Evolutionary conservation across 2,113 vertebrate species (phyloP), one percentile per base, ranked within the genome.

Genomic region (Sphyrna mokarran): DNA sequence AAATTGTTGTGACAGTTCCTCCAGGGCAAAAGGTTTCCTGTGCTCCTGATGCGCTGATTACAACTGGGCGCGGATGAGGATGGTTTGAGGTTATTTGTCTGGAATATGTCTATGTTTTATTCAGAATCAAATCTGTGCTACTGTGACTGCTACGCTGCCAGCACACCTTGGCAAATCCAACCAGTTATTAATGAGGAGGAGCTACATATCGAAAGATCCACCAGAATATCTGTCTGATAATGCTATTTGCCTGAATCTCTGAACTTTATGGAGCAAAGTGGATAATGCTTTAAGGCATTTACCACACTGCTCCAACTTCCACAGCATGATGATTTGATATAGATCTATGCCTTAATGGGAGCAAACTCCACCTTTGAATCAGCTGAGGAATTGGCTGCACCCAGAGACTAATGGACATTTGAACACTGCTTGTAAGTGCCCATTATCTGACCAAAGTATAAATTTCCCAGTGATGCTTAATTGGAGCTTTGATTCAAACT

Each of bases 141-240:
- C 26, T 69, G n/a, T 69, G 63, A 94, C 93, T 95, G 10, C 23
- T 26, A 70, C 48, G 48, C 22, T 70, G 93, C 61, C n/a, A 72
- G 40, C 22, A 58, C 37, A 48, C 9, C 68, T 7, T 95, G 68
- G 72, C 29, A 95, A 72, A 95, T 72, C 10, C 94, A 54, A 68
- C 22, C 70, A 6, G 23, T 48, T 72, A 68, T 94, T 68, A 69
- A 94, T 68, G 68, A 69, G 91, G 91, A 40, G 37, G 22, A 70
- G 40, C 23, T 72, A 22, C 3, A 2, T 29, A 70, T 43, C 14
- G 14, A 33, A 26, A 40, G 48, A 76, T 40, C 16, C 0, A 22
- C 61, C 23, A 22, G 63, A 37, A 94, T 94, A 68, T 40, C 26
- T 93, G n/a, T 93, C n/a, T 93, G 89, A 93, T 33, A 91, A 90